Base-by-base conservation (phyloP, 2,113 vertebrate species). In the Pyxicephalus adspersus region DNA sequence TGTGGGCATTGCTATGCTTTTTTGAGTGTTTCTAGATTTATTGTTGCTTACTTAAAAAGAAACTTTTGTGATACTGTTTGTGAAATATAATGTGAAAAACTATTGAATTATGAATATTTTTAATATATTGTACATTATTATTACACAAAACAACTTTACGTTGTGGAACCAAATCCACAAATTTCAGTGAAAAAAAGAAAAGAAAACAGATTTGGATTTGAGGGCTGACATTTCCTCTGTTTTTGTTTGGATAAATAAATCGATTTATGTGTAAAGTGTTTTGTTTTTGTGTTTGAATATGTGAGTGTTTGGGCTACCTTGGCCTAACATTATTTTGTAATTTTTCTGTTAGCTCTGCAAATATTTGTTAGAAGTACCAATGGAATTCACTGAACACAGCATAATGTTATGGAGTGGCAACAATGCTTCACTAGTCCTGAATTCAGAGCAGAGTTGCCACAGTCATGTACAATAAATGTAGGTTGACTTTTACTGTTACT, bases 61-160 rank as follows among this genome's bases (percentile, higher is more conserved):
- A 91, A 90, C 87, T 91, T 94, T 94, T 95, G 94, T 95, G 93
- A 94, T 94, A 95, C 93, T 94, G 94, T 95, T 94, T 92, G 93
- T 95, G 94, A 93, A 92, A 90, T 93, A 93, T 92, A 91, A 92
- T 94, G 93, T 95, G 92, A 94, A 93, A 84, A 94, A 91, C 92
- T 92, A 93, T 91, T 92, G 91, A 94, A 92, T 93, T 92, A 92
- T 92, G 87, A 94, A 89, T 94, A 94, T 94, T 94, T 94, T 94
- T 92, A 89, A 91, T 90, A 91, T 81, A 81, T 81, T 81, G 79
- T 81, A 81, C 79, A 81, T 81, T 92, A 74, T 73, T 73, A 91
- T 90, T 89, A 89, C 89, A 91, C 90, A 92, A 93, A 89, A 91
- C 91, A 89, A 88, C 92, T 90, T 88, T 88, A 90, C 88, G 81